Evolutionary conservation across 2,797 vertebrate genomes (phyloP).

Genomic region (Columba guinea): DNA sequence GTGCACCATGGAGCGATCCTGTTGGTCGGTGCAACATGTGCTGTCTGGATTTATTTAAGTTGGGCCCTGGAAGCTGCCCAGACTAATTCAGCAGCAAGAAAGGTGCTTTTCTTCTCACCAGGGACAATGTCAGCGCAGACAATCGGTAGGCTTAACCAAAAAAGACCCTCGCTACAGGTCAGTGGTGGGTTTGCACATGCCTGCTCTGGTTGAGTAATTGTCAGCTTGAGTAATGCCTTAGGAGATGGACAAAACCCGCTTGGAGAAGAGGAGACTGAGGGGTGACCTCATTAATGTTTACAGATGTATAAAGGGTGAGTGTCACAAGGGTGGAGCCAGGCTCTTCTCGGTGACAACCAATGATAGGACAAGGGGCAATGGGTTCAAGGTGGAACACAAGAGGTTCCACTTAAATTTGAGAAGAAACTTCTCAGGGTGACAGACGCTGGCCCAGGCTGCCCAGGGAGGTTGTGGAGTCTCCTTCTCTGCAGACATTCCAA

Average conservation of each 20-base stretch:
- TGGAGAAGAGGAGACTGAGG: too few relatives aligned
- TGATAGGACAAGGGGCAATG: too few relatives aligned
- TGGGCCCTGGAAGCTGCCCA: neutral
- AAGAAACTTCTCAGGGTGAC: too few relatives aligned
- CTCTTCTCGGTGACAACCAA: too few relatives aligned
- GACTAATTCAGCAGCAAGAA: neutral
- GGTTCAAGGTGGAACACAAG: too few relatives aligned
- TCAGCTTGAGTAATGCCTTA: neutral
- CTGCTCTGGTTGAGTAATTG: neutral
- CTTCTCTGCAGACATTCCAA: too few relatives aligned
- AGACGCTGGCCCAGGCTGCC: too few relatives aligned
- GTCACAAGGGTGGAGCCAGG: too few relatives aligned
- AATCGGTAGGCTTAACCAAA: neutral
- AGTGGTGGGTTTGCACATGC: neutral
- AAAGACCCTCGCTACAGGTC: neutral
- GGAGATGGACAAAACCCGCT: neutral
- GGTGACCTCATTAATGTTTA: too few relatives aligned
- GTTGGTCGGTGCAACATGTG: neutral
- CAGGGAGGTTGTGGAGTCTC: too few relatives aligned
- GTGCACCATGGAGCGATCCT: accelerated
- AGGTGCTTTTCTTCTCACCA: neutral
- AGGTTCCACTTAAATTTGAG: too few relatives aligned
- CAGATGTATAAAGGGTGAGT: too few relatives aligned
- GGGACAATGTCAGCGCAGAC: neutral
- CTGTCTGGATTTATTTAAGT: neutral